Evolutionary conservation across 2,888 invertebrate species (phyloP).

Genomic region (Trissoscelio sp.): DNA sequence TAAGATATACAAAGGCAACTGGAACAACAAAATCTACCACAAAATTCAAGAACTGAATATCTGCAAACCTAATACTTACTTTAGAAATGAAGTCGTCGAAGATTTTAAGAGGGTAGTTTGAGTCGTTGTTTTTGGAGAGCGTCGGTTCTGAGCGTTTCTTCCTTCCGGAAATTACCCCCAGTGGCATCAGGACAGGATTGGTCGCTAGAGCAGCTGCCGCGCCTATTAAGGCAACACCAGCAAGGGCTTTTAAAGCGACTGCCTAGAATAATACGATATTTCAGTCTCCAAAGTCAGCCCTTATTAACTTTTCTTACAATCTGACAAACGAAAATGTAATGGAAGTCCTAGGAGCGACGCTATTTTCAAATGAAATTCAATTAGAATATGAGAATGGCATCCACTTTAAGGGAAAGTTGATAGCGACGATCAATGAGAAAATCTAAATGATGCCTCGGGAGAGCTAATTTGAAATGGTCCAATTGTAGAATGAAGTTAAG

Average conservation of each 20-base stretch:
- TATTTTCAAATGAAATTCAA: constrained; percentile 29
- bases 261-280: constrained; percentile 82
- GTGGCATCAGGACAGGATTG: constrained; percentile 91
- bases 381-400: constrained; percentile 34
- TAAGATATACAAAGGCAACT: too few species aligned
- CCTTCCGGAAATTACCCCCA: constrained; percentile 89
- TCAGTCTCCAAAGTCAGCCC: not conserved
- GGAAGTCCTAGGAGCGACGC: not conserved
- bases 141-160: constrained; percentile 83
- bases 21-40: too few species aligned
- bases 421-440: constrained; percentile 21
- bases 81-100: constrained; percentile 74
- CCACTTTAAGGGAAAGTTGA: constrained; percentile 12
- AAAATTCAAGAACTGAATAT: too few species aligned
- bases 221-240: constrained; percentile 91
- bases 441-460: constrained; percentile 17
- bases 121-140: constrained; percentile 37
- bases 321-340: constrained; percentile 4
- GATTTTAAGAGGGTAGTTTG: constrained; percentile 70
- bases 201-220: constrained; percentile 91
- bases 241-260: constrained; percentile 88
- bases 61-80: too few species aligned
- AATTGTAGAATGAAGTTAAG: constrained; percentile 20
- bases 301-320: constrained; percentile 17
- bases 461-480: constrained; percentile 24